Evolutionary conservation across 2,888 invertebrate species (phyloP), one percentile per base, ranked within the genome.

Genomic region (Sicus ferrugineus): DNA sequence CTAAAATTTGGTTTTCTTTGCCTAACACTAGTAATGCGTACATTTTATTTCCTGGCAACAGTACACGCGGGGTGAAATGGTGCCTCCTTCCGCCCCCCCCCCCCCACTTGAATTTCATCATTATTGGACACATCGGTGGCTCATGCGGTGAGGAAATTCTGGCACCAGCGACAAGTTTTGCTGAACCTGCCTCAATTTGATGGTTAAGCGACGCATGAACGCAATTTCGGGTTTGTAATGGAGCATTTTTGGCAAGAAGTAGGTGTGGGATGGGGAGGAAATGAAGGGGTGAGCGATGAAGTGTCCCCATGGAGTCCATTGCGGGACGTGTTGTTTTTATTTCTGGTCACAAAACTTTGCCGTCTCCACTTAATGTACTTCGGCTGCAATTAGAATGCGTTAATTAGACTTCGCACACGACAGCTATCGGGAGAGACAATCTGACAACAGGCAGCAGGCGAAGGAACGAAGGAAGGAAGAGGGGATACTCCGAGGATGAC

Each of bases 161-260:
- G 34, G 64, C 67, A 63, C 62, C 67, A 71, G 71, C 48, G 56
- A 19, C 46, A 69, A n/a, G n/a, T n/a, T 2, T n/a, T n/a, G 9
- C 23, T 34, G 61, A 73, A 74, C 74, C 74, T 74, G 74, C 73
- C 72, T 72, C 71, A 74, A 73, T 73, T 72, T 69, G 26, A 28
- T 30, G 34, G 66, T 31, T 66, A 56, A 62, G 3, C 34, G 54
- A 70, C 54, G 54, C 67, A 34, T 56, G 38, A 62, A 62, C 42
- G 42, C 42, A 42, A 16, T 23, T 28, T 9, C 23, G 28, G 19
- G 16, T 23, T 26, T 23, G 7, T 54, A 5, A 26, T 54, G 23
- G 5, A 23, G 34, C 38, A 21, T 61, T 34, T 19, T 26, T 28
- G 30, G 34, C 50, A 23, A 30, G 28, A 30, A n/a, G n/a, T 16